Evolutionary conservation across 2,797 vertebrate species (phyloP), one percentile per base, ranked within the genome.

Genomic region (Aselliscus stoliczkanus): DNA sequence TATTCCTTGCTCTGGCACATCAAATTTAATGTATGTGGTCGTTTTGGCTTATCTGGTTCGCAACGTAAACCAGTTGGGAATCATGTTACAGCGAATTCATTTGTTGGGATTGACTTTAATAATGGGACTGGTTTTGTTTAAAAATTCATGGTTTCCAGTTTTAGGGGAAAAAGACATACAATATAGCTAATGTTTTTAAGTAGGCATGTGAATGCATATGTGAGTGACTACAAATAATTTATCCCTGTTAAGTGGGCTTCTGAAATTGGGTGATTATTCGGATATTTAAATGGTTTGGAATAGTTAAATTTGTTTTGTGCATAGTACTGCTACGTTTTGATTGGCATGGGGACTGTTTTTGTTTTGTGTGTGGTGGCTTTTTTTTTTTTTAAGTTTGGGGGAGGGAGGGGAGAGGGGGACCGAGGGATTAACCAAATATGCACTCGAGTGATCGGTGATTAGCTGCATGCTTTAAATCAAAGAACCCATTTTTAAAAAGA

Each of bases 11-110:
- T 56, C 73, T 25, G 92, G 98, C 97, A 98, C 98, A 98, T 98
- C 98, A 98, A 98, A 98, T 98, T 98, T 98, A 98, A 98, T 98
- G 95, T 95, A 95, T 98, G 97, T 97, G 98, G 98, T 98, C 98
- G 95, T 97, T 96, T 96, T 82, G 96, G 98, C 96, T 98, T 95
- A 93, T 97, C 96, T 97, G 97, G 94, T 96, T 95, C 62, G 95
- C 95, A 27, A 20, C 64, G 27, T 98, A 70, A 94, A 84, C 94
- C 97, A 83, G 89, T 90, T 97, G 96, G 96, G 97, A 97, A 97
- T 98, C 97, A 83, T 96, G 81, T 97, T 96, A 92, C 96, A 60
- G 97, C 39, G 86, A 97, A 88, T 96, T 94, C 92, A 94, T 96
- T 97, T 97, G 97, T 96, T 67, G 95, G 97, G 95, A 77, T 92